These are phyloP conservation scores for Polydrusus cervinus DNA, from an alignment of 2,888 invertebrate species.

Conservation along the genomic window DNA sequence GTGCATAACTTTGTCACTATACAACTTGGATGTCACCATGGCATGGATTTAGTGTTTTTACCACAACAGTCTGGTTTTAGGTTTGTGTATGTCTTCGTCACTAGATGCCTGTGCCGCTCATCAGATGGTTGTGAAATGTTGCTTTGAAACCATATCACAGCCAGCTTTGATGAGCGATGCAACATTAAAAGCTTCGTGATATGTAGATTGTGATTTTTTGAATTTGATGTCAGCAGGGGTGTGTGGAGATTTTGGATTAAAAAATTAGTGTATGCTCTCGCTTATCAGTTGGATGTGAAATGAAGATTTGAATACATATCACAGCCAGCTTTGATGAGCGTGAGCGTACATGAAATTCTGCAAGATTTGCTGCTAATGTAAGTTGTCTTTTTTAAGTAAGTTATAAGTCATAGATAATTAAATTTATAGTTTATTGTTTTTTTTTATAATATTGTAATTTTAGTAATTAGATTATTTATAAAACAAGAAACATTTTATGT, in stretches of 20 bases:
- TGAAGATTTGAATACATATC: constrained; percentile 84
- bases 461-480: neutral
- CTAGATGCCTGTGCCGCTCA: constrained; percentile 76
- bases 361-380: neutral
- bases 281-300: constrained; percentile 93
- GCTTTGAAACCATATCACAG: constrained; percentile 90
- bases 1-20: constrained; percentile 73
- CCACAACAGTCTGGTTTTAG: neutral
- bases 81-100: constrained; percentile 8
- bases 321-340: constrained; percentile 99
- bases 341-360: constrained; percentile 65
- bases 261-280: constrained; percentile 70
- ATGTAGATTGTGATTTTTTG: no score
- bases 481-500: neutral
- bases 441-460: neutral
- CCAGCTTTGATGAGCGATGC: constrained; percentile 97
- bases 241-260: neutral
- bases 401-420: neutral
- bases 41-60: neutral
- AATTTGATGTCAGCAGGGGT: neutral
- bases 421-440: neutral
- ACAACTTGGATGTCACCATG: neutral
- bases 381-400: constrained; percentile 6
- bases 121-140: constrained; percentile 93
- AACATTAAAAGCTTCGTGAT: constrained; percentile 63